phyloP scores from a whole-genome alignment of 2,888 invertebrate genomes.

The Lottia gigantea region DNA sequence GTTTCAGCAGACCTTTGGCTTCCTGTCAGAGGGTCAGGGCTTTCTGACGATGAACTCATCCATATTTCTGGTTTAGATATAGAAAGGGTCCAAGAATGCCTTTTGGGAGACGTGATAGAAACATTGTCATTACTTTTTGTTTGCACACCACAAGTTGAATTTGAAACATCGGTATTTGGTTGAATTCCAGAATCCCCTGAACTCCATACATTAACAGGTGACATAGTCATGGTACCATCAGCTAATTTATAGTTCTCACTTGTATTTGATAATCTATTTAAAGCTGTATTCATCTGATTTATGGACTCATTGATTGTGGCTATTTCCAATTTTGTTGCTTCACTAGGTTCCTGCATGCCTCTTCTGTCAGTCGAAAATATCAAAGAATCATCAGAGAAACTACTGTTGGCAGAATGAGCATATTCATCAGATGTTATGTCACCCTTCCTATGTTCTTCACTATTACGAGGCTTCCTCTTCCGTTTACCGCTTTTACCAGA shows the following conservation, averaged over 20 bases:
- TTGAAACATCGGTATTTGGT: background rate
- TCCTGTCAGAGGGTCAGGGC: background rate
- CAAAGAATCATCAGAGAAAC: constrained; percentile 55
- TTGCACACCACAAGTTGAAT: background rate
- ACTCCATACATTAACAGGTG: constrained; percentile 47
- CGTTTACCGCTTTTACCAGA: constrained; percentile 51
- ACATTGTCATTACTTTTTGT: background rate
- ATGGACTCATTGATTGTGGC: constrained; percentile 25
- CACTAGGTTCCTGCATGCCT: constrained; percentile 4
- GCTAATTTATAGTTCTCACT: constrained; percentile 11
- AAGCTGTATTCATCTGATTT: constrained; percentile 26
- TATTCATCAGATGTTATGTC: constrained; percentile 56
- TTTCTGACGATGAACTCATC: constrained; percentile 7
- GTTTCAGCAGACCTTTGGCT: background rate
- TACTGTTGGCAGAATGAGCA: constrained; percentile 50
- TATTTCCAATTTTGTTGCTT: constrained; percentile 16
- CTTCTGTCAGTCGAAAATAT: constrained; percentile 19
- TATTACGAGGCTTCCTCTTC: constrained; percentile 35
- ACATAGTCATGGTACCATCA: constrained; percentile 32
- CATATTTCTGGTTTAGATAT: constrained; percentile 24
- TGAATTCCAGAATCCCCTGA: constrained; percentile 32
- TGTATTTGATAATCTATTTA: background rate
- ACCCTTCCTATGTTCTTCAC: constrained; percentile 29
- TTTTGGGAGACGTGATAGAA: background rate
- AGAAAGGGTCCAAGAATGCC: constrained; percentile 22